Evolutionary conservation across 2,113 vertebrate genomes (phyloP), one percentile per base, ranked within the genome.

Genomic region (Danionella cerebrum): DNA sequence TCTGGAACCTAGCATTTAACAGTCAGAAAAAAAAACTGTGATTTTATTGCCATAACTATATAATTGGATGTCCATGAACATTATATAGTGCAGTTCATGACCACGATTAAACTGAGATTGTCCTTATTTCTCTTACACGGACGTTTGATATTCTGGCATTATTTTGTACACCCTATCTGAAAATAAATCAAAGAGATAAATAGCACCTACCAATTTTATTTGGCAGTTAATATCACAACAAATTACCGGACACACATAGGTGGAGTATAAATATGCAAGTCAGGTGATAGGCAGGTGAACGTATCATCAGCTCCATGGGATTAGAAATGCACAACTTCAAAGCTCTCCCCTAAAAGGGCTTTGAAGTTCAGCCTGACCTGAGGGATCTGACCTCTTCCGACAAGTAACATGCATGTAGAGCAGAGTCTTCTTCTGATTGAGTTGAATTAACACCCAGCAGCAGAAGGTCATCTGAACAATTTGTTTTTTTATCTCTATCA

Each of bases 271-370:
- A 53, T 52, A 33, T 16, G n/a, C 31, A 9, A 39, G 52, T 60
- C 72, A 69, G 27, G 65, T 69, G 59, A 58, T 14, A 57, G 47
- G 33, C 57, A 68, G 50, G 19, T 51, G 45, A 65, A 25, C 27
- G 54, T 54, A 60, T 74, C 53, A 70, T 47, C 65, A 66, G 67
- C 57, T 74, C 66, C 66, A 74, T 24, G 19, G 35, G 72, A 74
- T 74, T 70, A 74, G 9, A 24, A 13, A 13, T 41, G 38, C 36
- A 25, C 53, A 39, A 16, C 16, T 59, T 62, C 14, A 54, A 55
- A 68, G 58, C 58, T 6, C 7, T 19, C 11, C 19, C 67, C 60
- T 35, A 47, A 51, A 65, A 53, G 14, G 1, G 11, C 71, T 65
- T 65, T 74, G 67, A 74, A 74, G 53, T 38, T 70, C 44, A 5